Evolutionary conservation across 2,888 invertebrate species (phyloP).

Genomic region (Phorcus lineatus): DNA sequence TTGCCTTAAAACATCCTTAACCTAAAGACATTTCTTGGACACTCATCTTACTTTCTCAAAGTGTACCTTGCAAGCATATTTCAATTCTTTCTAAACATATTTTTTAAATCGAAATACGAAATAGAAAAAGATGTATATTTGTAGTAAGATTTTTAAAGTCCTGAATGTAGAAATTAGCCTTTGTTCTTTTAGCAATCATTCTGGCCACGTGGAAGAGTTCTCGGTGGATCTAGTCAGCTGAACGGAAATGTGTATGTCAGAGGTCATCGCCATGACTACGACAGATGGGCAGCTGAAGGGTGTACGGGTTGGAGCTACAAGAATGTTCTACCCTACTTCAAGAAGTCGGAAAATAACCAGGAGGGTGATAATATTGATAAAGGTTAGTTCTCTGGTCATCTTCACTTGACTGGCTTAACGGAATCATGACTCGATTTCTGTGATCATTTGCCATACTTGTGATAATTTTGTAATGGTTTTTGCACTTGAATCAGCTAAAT

Average conservation of each 20-base stretch:
- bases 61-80: no score
- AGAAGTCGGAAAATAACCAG: constrained; percentile 77
- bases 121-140: neutral
- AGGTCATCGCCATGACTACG: constrained; percentile 88
- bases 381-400: no score
- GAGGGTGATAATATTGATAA: constrained; percentile 32
- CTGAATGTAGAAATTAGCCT: neutral
- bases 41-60: no score
- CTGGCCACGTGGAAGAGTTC: constrained; percentile 93
- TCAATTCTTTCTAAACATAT: no score
- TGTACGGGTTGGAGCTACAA: constrained; percentile 92
- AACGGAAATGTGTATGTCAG: constrained; percentile 94
- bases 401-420: no score
- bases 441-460: no score
- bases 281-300: constrained; percentile 90
- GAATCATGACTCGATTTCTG: no score
- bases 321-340: constrained; percentile 82
- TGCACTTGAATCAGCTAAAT: no score
- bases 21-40: no score
- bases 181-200: neutral
- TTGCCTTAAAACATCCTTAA: no score
- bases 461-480: no score
- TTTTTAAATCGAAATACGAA: no score
- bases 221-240: constrained; percentile 90
- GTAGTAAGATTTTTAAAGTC: neutral